Conservation (phyloP, 1,140 invertebrate species). For the Drosophila pallidifrons region DNA sequence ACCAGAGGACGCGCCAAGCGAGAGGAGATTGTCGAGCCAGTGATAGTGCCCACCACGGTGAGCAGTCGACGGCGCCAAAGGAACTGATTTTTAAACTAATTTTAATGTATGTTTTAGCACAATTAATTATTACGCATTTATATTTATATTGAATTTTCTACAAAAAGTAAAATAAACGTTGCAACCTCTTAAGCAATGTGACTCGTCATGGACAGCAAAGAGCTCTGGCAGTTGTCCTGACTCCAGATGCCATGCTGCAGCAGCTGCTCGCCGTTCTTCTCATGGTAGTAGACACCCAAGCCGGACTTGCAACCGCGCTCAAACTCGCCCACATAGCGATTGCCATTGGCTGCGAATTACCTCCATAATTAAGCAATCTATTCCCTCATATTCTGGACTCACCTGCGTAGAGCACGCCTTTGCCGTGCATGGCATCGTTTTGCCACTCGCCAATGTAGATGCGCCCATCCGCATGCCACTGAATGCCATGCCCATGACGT, state of each 20-base stretch:
- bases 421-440: conserved; percentile 82
- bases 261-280: conserved; percentile 84
- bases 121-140: not conserved
- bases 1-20: conserved; percentile 3
- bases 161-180: conserved; percentile 5
- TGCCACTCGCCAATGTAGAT: conserved; percentile 86
- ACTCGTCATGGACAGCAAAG: conserved; percentile 44
- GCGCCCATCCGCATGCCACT: conserved; percentile 86
- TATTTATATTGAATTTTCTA: not conserved
- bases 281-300: conserved; percentile 86
- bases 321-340: conserved; percentile 87
- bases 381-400: conserved; percentile 1
- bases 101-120: not conserved
- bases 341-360: conserved; percentile 85
- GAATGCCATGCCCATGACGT: conserved; percentile 87
- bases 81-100: conserved; percentile 37
- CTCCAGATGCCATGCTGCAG: conserved; percentile 86
- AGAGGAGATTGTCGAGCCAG: not conserved
- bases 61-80: conserved; percentile 42
- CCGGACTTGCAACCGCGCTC: conserved; percentile 86
- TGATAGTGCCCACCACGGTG: not conserved
- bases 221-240: conserved; percentile 43
- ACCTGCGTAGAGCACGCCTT: conserved; percentile 82
- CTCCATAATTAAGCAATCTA: not conserved
- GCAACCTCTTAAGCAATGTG: not conserved